A percentile compares a stretch with the other conserved stretches of the same genome.
Evolutionary conservation across 2,113 vertebrate species (phyloP).

Genomic region (Perca fluviatilis): DNA sequence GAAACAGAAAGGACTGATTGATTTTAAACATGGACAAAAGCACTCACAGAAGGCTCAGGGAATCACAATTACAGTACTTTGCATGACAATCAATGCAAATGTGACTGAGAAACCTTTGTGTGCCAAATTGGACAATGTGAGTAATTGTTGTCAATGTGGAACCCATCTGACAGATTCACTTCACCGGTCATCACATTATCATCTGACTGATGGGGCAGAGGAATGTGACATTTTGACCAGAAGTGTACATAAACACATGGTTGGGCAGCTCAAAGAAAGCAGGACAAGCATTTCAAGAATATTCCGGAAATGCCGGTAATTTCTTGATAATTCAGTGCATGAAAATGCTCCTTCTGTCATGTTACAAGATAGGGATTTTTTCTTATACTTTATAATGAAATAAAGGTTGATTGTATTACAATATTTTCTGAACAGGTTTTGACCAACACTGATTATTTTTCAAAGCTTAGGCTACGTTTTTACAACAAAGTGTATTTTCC

Average conservation of each 20-base stretch:
- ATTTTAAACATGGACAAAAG: constrained; percentile 61
- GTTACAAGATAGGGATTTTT: not conserved
- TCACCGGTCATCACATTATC: not conserved
- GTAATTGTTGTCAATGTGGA: constrained; percentile 21
- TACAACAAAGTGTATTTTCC: not conserved
- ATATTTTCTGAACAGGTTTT: not conserved
- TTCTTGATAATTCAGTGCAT: not conserved
- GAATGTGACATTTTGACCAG: constrained; percentile 6
- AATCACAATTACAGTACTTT: constrained; percentile 56
- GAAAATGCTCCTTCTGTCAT: not conserved
- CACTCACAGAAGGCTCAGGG: not conserved
- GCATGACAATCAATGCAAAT: constrained; percentile 67
- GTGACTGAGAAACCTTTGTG: constrained; percentile 15
- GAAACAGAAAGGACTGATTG: constrained; percentile 35
- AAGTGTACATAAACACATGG: too few relatives aligned
- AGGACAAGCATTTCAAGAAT: too few relatives aligned
- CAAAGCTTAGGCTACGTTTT: not conserved
- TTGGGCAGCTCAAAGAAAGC: too few relatives aligned
- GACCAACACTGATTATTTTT: not conserved
- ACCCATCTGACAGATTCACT: constrained; percentile 3
- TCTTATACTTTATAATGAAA: not conserved
- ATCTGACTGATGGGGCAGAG: not conserved
- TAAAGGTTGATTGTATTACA: not conserved
- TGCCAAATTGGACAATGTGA: constrained; percentile 17
- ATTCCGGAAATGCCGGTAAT: too few relatives aligned